Base-by-base conservation (phyloP, 2,113 vertebrate species). In the Marcusenius ussheri region DNA sequence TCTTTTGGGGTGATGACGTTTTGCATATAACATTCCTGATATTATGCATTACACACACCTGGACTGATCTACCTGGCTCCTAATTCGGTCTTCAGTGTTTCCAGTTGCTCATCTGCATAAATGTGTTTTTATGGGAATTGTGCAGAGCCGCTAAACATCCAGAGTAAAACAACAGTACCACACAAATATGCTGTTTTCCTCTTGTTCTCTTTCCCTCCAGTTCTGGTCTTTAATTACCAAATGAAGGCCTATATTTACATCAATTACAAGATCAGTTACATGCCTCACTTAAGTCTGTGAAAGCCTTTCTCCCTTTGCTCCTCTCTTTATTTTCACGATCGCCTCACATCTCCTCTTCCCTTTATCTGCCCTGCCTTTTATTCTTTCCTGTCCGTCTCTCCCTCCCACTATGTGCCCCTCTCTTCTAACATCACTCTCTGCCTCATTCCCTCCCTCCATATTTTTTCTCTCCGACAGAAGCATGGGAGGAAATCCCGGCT, bases 401-500 rank as follows among this genome's bases (percentile, higher is more conserved):
- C 87, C 31, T 87, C 27, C 31, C 50, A 15, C 31, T 56, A 31
- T 74, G 66, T 31, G 66, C 27, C 27, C 66, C 50, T 66, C 89
- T 53, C 90, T 89, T 15, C 84, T 56, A 8, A 62, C 39, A 0
- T 42, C 19, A 1, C 80, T 56, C 53, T n/a, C 21, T 2, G 21
- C 13, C 45, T 50, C 51, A 19, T 80, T 84, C 3, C 53, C 31
- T 42, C 53, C 31, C 31, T 51, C 74, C 51, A 42, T 27, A 19
- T 27, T 46, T 84, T 88, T 92, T 92, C 91, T 91, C 91, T 92
- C 95, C 94, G 94, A 95, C 94, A 94, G 92, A 93, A 94, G 93
- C 91, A 94, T 93, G 93, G 94, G 95, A 96, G 96, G 95, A 96
- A 95, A 96, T 96, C 95, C 95, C 95, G 95, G 92, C 94, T 95